phyloP scores from a whole-genome alignment of 2,888 invertebrate species.

The Scaptomyza cyrtandrae region DNA sequence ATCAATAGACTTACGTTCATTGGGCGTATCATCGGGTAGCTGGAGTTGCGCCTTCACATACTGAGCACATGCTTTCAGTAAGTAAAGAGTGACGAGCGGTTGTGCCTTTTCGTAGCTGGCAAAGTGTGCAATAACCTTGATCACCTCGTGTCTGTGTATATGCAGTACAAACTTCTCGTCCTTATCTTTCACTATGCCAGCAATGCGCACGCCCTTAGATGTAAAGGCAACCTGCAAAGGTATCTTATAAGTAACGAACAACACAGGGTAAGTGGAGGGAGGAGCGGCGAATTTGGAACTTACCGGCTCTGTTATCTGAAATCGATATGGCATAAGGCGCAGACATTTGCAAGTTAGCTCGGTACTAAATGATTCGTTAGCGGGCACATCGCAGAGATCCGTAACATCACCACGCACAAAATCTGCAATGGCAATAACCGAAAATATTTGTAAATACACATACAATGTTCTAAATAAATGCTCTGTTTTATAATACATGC shows the following conservation, averaged over 20 bases:
- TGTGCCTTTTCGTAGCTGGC: conserved; percentile 86
- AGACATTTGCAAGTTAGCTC: conserved; percentile 90
- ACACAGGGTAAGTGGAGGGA: too few species aligned
- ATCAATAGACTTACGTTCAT: conserved; percentile 60
- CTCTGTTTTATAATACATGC: conserved; percentile 15
- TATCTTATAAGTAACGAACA: neutral
- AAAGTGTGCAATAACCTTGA: conserved; percentile 91
- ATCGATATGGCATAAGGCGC: conserved; percentile 93
- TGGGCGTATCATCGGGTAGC: conserved; percentile 85
- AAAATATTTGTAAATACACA: neutral
- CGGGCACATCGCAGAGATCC: conserved; percentile 84
- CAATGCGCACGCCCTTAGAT: conserved; percentile 87
- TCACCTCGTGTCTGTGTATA: conserved; percentile 89
- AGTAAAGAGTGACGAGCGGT: conserved; percentile 92
- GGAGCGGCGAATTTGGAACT: conserved; percentile 52
- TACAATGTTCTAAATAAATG: neutral
- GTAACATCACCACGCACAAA: conserved; percentile 85
- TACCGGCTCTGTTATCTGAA: conserved; percentile 90
- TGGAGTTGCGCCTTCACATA: conserved; percentile 89
- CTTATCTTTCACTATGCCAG: conserved; percentile 86
- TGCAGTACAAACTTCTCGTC: conserved; percentile 85
- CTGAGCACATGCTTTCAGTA: conserved; percentile 88
- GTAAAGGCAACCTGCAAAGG: conserved; percentile 86
- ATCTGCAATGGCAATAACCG: conserved; percentile 84
- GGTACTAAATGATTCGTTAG: conserved; percentile 86